Evolutionary conservation across 2,888 invertebrate species (phyloP), one percentile per base, ranked within the genome.

Genomic region (Drosophila setosimentum): DNA sequence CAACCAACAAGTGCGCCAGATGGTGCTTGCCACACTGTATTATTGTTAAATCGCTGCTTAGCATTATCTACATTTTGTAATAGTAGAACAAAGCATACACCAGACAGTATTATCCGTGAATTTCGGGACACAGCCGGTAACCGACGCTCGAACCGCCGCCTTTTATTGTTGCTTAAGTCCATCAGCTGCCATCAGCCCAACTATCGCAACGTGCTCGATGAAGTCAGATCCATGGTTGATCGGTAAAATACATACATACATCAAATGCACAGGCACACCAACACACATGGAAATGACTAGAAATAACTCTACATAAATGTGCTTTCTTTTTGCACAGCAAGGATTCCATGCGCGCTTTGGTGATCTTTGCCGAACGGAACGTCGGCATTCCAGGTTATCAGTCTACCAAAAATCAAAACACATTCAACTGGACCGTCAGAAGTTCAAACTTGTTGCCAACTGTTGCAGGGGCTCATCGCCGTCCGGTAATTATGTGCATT

Each of bases 301-400:
- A 7, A 16, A 51, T 51, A 13, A 21, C 13, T 21, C 5, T 13
- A 6, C 4, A n/a, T 13, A 21, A 42, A 21, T 42, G n/a, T n/a
- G 53, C 24, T 18, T 2, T 54, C 16, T 35, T 18, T 24, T 21
- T 45, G 5, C 16, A 27, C 45, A 92, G 93, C 24, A 92, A 92
- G 77, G 92, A 92, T 76, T 92, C 93, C 0, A 87, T 91, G 67
- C 91, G 90, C 58, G 92, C 92, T 54, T 70, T 93, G 60, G 48
- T 92, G 13, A 73, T 90, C 33, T 93, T 93, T 53, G 70, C 91
- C n/a, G 90, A 92, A 55, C 79, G 89, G 29, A 91, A 87, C 64
- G 78, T 87, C 0, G 83, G 88, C 3, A 69, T n/a, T 6, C 35
- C 18, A 18, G n/a, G n/a, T n/a, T n/a, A n/a, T n/a, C 18, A n/a